phyloP scores from a whole-genome alignment of 2,797 vertebrate genomes.

The Myotis myotis region DNA sequence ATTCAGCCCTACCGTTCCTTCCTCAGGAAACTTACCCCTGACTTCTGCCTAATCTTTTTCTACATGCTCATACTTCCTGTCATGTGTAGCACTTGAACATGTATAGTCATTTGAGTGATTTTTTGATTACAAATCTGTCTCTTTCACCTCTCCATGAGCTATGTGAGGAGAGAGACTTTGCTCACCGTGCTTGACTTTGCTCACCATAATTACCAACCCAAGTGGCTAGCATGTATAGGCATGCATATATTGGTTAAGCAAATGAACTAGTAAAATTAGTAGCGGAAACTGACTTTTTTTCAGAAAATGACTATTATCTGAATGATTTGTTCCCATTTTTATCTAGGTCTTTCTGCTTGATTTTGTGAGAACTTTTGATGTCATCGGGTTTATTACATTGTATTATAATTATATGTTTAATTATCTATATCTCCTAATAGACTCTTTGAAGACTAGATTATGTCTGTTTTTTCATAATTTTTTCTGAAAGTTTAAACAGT shows the following conservation, averaged over 20 bases:
- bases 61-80: neutral
- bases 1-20: neutral
- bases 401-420: conserved; percentile 48
- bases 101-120: neutral
- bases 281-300: neutral
- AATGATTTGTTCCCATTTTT: conserved; percentile 30
- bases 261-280: neutral
- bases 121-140: conserved; percentile 30
- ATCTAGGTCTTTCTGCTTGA: neutral
- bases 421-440: neutral
- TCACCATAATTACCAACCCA: neutral
- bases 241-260: neutral
- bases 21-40: neutral
- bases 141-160: neutral
- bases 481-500: neutral
- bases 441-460: conserved; percentile 9
- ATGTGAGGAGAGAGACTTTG: neutral
- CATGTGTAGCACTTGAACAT: neutral
- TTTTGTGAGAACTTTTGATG: conserved; percentile 29
- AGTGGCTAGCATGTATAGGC: neutral
- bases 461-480: conserved; percentile 2
- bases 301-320: neutral
- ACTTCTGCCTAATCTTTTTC: neutral
- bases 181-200: neutral
- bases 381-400: neutral